Conservation (phyloP, 2,888 invertebrate genomes). For the Atethmia centrago region DNA sequence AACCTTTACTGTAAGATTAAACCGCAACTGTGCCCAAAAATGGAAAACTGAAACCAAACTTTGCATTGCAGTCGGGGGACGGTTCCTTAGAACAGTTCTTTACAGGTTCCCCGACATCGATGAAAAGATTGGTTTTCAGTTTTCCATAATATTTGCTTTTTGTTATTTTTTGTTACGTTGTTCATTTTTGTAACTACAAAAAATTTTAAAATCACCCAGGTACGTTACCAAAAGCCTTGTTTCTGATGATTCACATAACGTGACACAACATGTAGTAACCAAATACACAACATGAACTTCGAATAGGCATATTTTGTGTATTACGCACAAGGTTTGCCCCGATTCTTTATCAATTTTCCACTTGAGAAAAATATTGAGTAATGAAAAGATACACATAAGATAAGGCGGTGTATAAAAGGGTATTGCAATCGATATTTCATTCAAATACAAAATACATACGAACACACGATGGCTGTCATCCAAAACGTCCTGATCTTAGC, state of each 20-base stretch:
- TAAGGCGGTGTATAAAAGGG: constrained; percentile 47
- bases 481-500: constrained; percentile 26
- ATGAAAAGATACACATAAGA: constrained; percentile 34
- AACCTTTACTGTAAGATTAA: no score
- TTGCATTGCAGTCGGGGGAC: no score
- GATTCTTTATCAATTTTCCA: constrained; percentile 33
- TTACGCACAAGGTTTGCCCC: constrained; percentile 9
- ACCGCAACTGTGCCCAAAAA: no score
- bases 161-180: no score
- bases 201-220: no score
- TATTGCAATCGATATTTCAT: not conserved
- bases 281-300: not conserved
- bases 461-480: constrained; percentile 32
- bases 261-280: not conserved
- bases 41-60: no score
- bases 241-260: not conserved
- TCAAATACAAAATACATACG: constrained; percentile 20
- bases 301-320: constrained; percentile 3
- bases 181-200: no score
- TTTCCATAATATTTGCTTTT: no score
- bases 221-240: not conserved
- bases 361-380: constrained; percentile 42
- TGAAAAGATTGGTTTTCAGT: no score
- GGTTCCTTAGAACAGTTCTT: no score
- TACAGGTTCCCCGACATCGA: no score